These are phyloP conservation scores for Ceratina japonica DNA, from an alignment of 1,140 invertebrate species.

Conservation along the genomic window DNA sequence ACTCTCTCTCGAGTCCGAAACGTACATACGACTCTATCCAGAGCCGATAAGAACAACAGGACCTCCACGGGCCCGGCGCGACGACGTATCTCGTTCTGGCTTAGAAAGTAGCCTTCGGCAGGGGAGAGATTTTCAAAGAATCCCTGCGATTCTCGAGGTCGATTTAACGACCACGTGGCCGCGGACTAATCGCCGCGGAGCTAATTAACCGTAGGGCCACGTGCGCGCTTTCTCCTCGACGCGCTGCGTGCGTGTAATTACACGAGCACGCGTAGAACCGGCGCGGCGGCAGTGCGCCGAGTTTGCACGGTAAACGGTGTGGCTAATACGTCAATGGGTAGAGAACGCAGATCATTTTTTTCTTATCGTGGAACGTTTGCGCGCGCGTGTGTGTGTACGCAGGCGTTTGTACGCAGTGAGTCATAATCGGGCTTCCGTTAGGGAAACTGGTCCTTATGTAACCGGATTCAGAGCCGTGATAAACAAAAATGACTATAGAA, in stretches of 20 bases:
- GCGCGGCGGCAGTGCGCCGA: neutral
- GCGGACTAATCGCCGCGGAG: conserved; percentile 51
- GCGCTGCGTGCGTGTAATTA: conserved; percentile 37
- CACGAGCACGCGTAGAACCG: conserved; percentile 3
- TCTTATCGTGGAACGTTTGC: neutral
- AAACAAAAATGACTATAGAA: neutral
- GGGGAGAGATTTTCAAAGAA: conserved; percentile 43
- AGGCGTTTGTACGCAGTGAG: conserved; percentile 22
- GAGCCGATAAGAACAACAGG: conserved; percentile 38
- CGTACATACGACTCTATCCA: conserved; percentile 27
- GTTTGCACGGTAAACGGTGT: neutral
- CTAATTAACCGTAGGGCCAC: conserved; percentile 68
- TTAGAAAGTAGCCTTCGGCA: conserved; percentile 49
- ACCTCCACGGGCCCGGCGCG: conserved; percentile 29
- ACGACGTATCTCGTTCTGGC: conserved; percentile 9
- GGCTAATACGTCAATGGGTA: conserved; percentile 16
- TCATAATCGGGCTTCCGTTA: conserved; percentile 35
- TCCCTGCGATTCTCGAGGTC: conserved; percentile 52
- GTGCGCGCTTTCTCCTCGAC: conserved; percentile 66
- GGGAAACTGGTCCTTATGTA: conserved; percentile 34
- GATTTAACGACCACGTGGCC: conserved; percentile 61
- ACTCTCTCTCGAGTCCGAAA: conserved; percentile 10
- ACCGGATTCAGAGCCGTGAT: conserved; percentile 5
- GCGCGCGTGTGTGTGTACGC: neutral
- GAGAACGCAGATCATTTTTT: neutral